These are phyloP conservation scores for Chloebia gouldiae DNA, from an alignment of 2,113 vertebrate species.

Conservation along the genomic window DNA sequence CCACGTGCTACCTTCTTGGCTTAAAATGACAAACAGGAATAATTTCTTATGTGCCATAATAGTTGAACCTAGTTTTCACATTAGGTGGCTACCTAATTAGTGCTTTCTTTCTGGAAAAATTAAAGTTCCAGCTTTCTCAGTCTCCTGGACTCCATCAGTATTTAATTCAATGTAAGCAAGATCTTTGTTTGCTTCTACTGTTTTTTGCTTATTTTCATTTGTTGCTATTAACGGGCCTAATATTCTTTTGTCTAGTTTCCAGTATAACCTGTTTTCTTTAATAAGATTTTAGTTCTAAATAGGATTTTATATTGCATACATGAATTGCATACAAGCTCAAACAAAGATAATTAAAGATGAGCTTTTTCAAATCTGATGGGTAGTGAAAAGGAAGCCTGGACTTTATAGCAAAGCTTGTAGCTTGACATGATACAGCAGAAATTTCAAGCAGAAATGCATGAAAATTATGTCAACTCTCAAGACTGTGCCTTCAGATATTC, in stretches of 20 bases:
- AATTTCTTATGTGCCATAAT: not conserved
- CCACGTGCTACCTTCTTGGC: not conserved
- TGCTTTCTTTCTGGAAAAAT: not conserved
- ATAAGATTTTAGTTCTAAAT: conserved; percentile 36
- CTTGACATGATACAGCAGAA: conserved; percentile 19
- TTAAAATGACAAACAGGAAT: not conserved
- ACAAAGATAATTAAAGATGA: conserved; percentile 5
- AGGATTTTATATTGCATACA: not conserved
- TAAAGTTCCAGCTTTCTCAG: not conserved
- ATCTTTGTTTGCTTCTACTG: not conserved
- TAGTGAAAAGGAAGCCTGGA: not conserved
- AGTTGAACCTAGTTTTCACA: not conserved
- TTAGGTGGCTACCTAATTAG: not conserved
- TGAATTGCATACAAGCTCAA: conserved; percentile 2
- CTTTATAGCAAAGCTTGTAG: not conserved
- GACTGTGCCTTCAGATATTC: not conserved
- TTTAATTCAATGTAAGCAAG: not conserved
- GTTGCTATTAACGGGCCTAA: not conserved
- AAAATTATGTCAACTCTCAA: not conserved
- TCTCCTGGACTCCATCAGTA: not conserved
- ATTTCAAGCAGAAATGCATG: not conserved
- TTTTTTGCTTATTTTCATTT: not conserved
- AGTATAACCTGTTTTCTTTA: not conserved
- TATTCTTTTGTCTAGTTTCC: conserved; percentile 6
- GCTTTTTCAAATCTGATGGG: not conserved